Evolutionary conservation across 2,888 invertebrate species (phyloP).

Genomic region (Poecilus cupreus): DNA sequence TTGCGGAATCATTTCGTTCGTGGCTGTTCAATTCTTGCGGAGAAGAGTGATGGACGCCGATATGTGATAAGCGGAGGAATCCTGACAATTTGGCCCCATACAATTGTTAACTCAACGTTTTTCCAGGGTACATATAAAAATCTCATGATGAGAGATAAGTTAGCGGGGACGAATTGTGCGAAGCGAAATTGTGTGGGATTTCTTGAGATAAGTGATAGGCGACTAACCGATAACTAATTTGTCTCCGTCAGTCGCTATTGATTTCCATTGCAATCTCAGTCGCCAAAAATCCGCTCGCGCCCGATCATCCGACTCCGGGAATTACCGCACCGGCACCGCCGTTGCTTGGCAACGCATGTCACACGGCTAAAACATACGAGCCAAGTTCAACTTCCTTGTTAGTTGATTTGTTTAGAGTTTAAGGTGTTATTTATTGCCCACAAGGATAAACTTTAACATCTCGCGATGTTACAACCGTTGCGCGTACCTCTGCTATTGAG

Average conservation of each 20-base stretch:
- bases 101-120: too few species aligned
- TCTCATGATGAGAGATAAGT: too few species aligned
- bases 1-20: constrained; percentile 17
- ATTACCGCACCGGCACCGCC: background rate
- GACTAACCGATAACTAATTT: background rate
- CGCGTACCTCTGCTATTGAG: too few species aligned
- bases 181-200: too few species aligned
- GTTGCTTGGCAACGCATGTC: constrained; percentile 20
- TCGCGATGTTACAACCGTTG: background rate
- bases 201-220: background rate
- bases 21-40: background rate
- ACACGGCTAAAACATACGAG: constrained; percentile 15
- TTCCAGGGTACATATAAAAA: too few species aligned
- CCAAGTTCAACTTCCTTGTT: constrained; percentile 21
- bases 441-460: constrained; percentile 48
- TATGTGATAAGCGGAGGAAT: constrained; percentile 1
- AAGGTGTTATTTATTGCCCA: constrained; percentile 40
- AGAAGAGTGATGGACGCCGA: background rate
- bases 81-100: too few species aligned
- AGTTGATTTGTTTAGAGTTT: constrained; percentile 47
- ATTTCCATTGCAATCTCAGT: background rate
- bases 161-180: too few species aligned
- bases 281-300: background rate
- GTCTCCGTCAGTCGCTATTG: constrained; percentile 2
- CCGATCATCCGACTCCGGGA: background rate